A percentile compares a stretch with the other conserved stretches of the same genome.
These are phyloP conservation scores for Lepidostoma basale DNA, from an alignment of 1,140 invertebrate species.

Conservation along the genomic window DNA sequence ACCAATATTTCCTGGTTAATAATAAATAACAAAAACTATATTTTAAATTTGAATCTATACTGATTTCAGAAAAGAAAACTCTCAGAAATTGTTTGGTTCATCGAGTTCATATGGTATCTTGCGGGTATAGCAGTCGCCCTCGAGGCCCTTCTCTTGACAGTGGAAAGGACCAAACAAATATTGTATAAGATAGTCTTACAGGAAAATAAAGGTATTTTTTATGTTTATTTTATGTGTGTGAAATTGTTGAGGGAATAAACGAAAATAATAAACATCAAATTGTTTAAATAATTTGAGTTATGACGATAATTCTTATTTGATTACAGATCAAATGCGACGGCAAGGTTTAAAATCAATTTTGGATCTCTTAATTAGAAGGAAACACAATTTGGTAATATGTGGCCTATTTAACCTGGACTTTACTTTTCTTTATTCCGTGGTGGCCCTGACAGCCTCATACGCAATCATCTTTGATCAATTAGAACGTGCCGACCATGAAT, in stretches of 20 bases:
- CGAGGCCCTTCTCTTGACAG: not conserved
- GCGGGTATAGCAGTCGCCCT: not conserved
- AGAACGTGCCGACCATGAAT: no score
- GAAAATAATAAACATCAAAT: no score
- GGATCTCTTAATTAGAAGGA: not conserved
- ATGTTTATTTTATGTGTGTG: no score
- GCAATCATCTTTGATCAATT: no score
- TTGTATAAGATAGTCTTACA: not conserved
- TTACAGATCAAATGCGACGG: not conserved
- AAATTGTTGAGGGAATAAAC: no score
- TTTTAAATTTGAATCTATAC: no score
- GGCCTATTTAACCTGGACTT: not conserved
- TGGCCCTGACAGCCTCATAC: not conserved
- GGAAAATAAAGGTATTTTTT: not conserved
- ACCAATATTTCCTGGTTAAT: no score
- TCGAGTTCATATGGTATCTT: not conserved
- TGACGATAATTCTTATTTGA: no score
- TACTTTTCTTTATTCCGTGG: not conserved
- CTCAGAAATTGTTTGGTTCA: no score
- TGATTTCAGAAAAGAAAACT: no score
- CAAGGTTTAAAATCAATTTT: not conserved
- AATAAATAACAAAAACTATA: no score
- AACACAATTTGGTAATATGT: not conserved
- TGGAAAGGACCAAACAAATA: not conserved
- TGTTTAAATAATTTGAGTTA: no score